Percentiles rank a stretch among this genome's conserved stretches.
Evolutionary conservation across 2,113 vertebrate species (phyloP).

Genomic region (Promerops cafer): DNA sequence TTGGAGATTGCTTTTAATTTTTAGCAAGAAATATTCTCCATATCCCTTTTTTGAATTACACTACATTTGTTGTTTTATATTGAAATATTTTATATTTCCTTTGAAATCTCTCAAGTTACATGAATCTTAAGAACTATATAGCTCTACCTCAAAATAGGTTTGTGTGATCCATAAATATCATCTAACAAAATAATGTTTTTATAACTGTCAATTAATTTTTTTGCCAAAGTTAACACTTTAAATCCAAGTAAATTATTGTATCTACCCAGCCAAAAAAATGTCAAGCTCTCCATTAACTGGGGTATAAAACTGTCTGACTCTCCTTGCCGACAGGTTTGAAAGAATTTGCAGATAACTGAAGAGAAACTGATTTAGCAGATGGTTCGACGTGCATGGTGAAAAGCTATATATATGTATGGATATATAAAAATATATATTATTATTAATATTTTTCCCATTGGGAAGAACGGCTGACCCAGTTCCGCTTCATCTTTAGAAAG

Average conservation of each 20-base stretch:
- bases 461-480: constrained; percentile 35
- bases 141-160: constrained; percentile 44
- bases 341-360: constrained; percentile 55
- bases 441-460: constrained; percentile 60
- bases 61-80: background rate
- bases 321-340: constrained; percentile 44
- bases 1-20: background rate
- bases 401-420: constrained; percentile 1
- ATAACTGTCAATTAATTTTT: constrained; percentile 51
- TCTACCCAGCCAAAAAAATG: constrained; percentile 45
- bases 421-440: constrained; percentile 5
- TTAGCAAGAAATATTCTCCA: background rate
- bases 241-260: constrained; percentile 46
- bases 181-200: constrained; percentile 57
- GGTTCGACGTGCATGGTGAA: constrained; percentile 35
- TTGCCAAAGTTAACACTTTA: constrained; percentile 61
- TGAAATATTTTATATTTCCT: constrained; percentile 10
- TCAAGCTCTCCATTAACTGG: constrained; percentile 50
- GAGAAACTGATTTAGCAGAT: constrained; percentile 63
- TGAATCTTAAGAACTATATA: background rate
- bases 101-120: constrained; percentile 38
- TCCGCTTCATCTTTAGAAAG: constrained; percentile 37
- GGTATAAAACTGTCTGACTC: constrained; percentile 59
- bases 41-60: background rate
- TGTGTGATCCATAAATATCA: constrained; percentile 44